Evolutionary conservation across 2,797 vertebrate species (phyloP).

Genomic region (Aphelocoma californica): DNA sequence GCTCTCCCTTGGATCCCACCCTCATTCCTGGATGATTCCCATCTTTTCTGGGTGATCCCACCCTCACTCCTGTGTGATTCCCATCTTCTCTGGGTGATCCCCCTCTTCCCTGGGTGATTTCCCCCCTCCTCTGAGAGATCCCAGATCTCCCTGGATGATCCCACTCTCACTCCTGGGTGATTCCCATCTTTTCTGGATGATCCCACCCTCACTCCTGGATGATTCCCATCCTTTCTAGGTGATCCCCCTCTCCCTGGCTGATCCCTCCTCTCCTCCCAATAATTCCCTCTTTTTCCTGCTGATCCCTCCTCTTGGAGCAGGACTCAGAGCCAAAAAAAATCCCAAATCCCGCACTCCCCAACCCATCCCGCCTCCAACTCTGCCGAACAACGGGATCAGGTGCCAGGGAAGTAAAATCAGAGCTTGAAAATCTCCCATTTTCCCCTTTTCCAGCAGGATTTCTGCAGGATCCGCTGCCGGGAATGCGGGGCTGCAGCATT

Average conservation of each 20-base stretch:
- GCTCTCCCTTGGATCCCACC: no score
- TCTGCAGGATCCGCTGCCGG: not conserved
- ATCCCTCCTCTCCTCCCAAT: not conserved
- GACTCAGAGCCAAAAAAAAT: not conserved
- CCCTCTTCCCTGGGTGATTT: no score
- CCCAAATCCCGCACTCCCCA: not conserved
- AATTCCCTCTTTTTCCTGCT: not conserved
- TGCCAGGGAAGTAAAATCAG: not conserved
- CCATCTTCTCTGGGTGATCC: no score
- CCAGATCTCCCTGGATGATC: no score
- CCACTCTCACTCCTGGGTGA: no score
- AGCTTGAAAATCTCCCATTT: not conserved
- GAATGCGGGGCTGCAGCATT: not conserved
- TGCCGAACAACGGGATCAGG: not conserved
- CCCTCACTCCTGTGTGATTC: no score
- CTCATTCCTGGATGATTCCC: no score
- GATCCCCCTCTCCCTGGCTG: not conserved
- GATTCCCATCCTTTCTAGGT: not conserved
- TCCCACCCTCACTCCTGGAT: not conserved
- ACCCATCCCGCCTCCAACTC: fast-evolving
- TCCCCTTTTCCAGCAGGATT: not conserved
- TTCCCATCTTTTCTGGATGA: no score
- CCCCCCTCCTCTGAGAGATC: no score
- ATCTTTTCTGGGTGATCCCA: no score
- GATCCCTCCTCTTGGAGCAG: not conserved